Base-by-base conservation (phyloP, 2,113 vertebrate species). In the Turnix velox region DNA sequence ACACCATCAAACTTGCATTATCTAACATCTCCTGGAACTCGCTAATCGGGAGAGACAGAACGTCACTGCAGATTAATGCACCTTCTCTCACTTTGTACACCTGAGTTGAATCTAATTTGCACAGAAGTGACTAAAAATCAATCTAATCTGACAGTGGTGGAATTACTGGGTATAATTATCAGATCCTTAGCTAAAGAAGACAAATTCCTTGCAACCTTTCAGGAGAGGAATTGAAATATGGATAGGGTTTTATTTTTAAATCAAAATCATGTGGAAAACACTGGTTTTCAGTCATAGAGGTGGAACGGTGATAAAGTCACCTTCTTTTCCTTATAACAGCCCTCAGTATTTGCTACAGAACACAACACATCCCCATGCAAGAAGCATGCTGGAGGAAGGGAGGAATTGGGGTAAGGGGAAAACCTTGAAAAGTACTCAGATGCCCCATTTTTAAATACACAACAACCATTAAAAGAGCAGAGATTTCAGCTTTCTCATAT, bases 131-230 rank as follows among this genome's bases (percentile, higher is more conserved):
- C 87, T 87, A 93, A 92, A 96, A 94, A 94, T 93, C 95, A 95
- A 96, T 95, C 94, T 94, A 92, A 94, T 92, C 84, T 92, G 95
- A 96, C 94, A 92, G 87, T 85, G 55, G 62, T 91, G 67, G 84
- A 95, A 94, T 95, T 88, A 93, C 96, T 92, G 89, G 61, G 67
- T 76, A 92, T 93, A 92, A 95, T 96, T 87, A 84, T 62, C 46
- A 73, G 54, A 73, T 85, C 24, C 43, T 73, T 58, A 79, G 74
- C 69, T 87, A 58, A 31, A 82, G 23, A 87, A 78, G 40, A 84
- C 28, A 75, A 39, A 88, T 91, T 88, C 57, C 54, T 89, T 66
- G 23, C n/a, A 85, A 82, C 12, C 66, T 43, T 79, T 85, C 54
- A 69, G 45, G 33, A 69, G 6, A 62, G 18, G 39, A 69, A 89